These are phyloP conservation scores for Scaeva pyrastri DNA, from an alignment of 2,888 invertebrate genomes.

Conservation along the genomic window DNA sequence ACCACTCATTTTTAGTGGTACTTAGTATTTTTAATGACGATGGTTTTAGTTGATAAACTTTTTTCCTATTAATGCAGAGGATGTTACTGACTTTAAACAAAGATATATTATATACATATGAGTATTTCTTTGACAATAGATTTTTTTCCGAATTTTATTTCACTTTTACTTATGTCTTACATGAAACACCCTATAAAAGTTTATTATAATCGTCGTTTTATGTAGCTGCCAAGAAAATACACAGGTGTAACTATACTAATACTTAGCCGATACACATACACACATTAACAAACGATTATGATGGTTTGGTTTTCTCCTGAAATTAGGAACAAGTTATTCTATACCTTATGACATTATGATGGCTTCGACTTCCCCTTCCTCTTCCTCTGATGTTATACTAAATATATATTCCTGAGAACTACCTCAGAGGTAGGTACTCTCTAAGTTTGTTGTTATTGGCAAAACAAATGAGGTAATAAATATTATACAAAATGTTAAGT, in stretches of 20 bases:
- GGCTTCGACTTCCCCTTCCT: too few species aligned
- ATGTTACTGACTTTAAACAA: too few species aligned
- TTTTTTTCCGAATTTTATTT: too few species aligned
- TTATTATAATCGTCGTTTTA: not conserved
- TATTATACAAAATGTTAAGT: slow-evolving; percentile 16
- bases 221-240: slow-evolving; percentile 25
- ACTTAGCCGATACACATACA: not conserved
- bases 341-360: slow-evolving; percentile 2
- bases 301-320: slow-evolving; percentile 45
- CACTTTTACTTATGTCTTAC: too few species aligned
- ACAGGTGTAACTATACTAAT: not conserved
- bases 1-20: too few species aligned
- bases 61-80: too few species aligned
- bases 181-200: not conserved
- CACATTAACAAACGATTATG: slow-evolving; percentile 40
- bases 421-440: too few species aligned
- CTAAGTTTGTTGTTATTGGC: slow-evolving; percentile 13
- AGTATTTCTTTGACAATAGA: too few species aligned
- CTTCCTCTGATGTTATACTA: not conserved
- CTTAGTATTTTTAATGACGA: too few species aligned
- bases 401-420: not conserved
- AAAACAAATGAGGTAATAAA: slow-evolving; percentile 6
- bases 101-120: too few species aligned
- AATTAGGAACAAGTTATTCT: slow-evolving; percentile 22
- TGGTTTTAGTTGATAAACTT: too few species aligned